Percentiles rank a stretch among this genome's conserved stretches.
phyloP scores from a whole-genome alignment of 2,888 invertebrate species.

The Drosophila anomelani region DNA sequence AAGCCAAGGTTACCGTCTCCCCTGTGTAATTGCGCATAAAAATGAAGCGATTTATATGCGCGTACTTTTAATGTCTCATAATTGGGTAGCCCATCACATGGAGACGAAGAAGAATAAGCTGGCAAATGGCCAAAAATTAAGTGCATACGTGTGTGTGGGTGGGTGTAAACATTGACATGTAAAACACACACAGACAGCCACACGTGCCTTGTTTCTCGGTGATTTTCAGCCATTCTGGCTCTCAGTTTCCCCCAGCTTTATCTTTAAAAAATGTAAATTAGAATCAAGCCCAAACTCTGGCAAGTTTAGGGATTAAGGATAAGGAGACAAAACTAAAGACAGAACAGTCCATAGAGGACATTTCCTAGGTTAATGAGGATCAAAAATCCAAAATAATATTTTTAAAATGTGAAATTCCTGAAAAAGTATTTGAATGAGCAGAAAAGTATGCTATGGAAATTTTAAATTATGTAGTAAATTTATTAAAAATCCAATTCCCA shows the following conservation, averaged over 20 bases:
- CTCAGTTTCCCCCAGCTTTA: background rate
- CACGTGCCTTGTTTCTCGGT: background rate
- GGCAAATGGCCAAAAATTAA: slow-evolving; percentile 1
- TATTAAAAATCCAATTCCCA: no score
- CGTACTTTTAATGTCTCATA: slow-evolving; percentile 78
- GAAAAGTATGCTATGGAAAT: background rate
- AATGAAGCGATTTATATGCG: slow-evolving; percentile 80
- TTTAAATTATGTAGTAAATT: no score
- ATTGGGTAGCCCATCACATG: slow-evolving; percentile 63
- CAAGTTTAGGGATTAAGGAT: background rate
- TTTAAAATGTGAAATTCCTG: no score
- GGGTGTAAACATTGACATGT: background rate
- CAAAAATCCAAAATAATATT: no score
- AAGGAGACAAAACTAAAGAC: no score
- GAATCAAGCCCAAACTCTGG: background rate
- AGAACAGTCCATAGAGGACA: no score
- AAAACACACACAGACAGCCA: background rate
- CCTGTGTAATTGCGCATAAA: slow-evolving; percentile 68
- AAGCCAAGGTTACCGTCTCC: slow-evolving; percentile 42
- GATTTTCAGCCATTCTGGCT: slow-evolving; percentile 4
- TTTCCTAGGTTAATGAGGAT: no score
- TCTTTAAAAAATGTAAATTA: background rate
- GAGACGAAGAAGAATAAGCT: slow-evolving; percentile 1
- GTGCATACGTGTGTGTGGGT: slow-evolving; percentile 1
- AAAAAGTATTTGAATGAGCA: background rate